These are phyloP conservation scores for Resseliella maxima DNA, from an alignment of 2,888 invertebrate species.

Conservation along the genomic window DNA sequence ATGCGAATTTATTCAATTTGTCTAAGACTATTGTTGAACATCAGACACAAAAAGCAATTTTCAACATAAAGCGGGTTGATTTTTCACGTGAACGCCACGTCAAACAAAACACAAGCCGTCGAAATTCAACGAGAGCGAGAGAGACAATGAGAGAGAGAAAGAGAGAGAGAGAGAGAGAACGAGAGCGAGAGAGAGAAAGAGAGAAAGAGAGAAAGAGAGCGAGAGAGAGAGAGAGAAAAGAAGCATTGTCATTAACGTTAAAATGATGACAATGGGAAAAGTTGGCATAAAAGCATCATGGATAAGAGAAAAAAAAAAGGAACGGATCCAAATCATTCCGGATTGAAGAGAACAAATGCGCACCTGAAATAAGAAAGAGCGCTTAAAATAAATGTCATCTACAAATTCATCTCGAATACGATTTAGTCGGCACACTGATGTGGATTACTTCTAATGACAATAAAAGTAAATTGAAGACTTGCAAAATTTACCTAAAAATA, in stretches of 20 bases:
- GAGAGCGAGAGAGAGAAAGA: too few relatives aligned
- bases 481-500: background rate
- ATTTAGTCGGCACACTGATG: slow-evolving; percentile 21
- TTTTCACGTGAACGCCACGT: background rate
- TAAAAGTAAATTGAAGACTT: background rate
- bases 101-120: background rate
- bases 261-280: slow-evolving; percentile 48
- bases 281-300: background rate
- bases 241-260: slow-evolving; percentile 43
- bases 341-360: background rate
- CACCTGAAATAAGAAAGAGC: background rate
- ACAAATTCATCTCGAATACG: slow-evolving; percentile 7
- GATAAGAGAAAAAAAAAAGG: background rate
- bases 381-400: slow-evolving; percentile 23
- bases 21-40: slow-evolving; percentile 7
- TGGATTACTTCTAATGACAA: slow-evolving; percentile 7
- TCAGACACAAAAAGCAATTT: background rate
- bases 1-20: slow-evolving; percentile 53
- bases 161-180: too few relatives aligned
- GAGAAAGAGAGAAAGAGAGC: too few relatives aligned
- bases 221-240: background rate
- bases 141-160: too few relatives aligned
- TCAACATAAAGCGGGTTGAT: slow-evolving; percentile 21
- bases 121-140: background rate
- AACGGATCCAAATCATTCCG: background rate